Base-by-base conservation (phyloP, 2,113 vertebrate genomes). In the Anarrhichthys ocellatus region DNA sequence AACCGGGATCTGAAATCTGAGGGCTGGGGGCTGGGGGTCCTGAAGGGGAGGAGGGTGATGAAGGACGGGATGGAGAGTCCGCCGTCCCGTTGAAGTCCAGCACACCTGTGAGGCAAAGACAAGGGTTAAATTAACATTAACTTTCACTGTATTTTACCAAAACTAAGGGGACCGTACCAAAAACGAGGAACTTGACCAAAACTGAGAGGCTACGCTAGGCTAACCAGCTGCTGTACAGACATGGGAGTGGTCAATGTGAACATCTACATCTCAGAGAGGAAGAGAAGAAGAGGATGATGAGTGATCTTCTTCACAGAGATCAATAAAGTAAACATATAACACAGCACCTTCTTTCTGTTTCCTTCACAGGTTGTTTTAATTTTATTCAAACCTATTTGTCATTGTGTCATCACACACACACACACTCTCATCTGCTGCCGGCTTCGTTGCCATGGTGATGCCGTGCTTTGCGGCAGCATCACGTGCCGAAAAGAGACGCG, bases 381-480 rank as follows among this genome's bases (percentile, higher is more conserved):
- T 38, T 38, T 8, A 38, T 48, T 5, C 1, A 14, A 46, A 14
- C 2, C 62, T 62, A 50, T 66, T 81, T 78, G 42, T 76, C 42
- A 77, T 67, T 76, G 32, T 72, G 27, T 66, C 44, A 44, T 44
- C 71, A 46, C 50, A 68, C 56, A 65, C 36, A 54, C 65, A 18
- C 77, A 78, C 76, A 73, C 76, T 67, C 82, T 76, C 87, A 89
- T 86, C 67, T 87, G 52, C 71, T 77, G 77, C 78, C 58, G 29
- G 59, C 80, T 46, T 84, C 18, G 91, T 93, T 93, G 88, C 91
- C 80, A 18, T 44, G 42, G 42, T 44, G 42, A 44, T 3, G 42
- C 42, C 42, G 52, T 80, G 79, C 87, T 90, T 87, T 86, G 85
- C 73, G 54, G 87, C 81, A 87, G 67, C 82, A 72, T 91, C 92